Base-by-base conservation (phyloP, 2,113 vertebrate genomes). In the Eupsittula cactorum region DNA sequence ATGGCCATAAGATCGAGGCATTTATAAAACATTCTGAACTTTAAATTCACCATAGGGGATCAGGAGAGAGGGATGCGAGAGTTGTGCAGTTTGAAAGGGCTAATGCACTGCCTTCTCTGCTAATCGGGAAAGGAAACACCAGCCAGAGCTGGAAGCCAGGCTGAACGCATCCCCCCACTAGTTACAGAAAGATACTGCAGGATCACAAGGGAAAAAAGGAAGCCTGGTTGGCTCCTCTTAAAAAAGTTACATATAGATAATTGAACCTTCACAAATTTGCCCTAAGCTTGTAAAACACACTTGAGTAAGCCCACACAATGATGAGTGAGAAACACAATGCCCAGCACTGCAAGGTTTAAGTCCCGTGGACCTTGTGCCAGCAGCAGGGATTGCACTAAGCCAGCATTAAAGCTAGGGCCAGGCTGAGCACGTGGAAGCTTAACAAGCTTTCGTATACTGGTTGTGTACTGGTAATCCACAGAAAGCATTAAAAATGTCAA, bases 391-490 rank as follows among this genome's bases (percentile, higher is more conserved):
- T 82, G 91, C 95, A 80, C 63, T 24, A 64, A 91, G 82, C 82
- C 82, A 79, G 87, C 83, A 65, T 28, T 79, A 80, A 57, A 69
- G n/a, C 63, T 12, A 53, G 68, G 78, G 95, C 88, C 82, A 53
- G 59, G 78, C 53, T 82, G 87, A 95, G 94, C 95, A 96, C 79
- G 47, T 95, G 95, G 91, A 95, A 64, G 75, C 92, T 94, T 90
- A 92, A 90, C 67, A 52, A 91, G 93, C 82, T 88, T 79, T 82
- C 79, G 7, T 47, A 60, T 17, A 35, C 87, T 49, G 86, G 37
- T 27, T 50, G 15, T 60, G 78, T 59, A 55, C 85, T 74, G 82
- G 88, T 88, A 95, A 96, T 91, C 88, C 90, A 85, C 53, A 87
- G 79, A 90, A 81, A 84, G 91, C 78, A 85, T 70, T 80, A 82